These are phyloP conservation scores for Oreonectes daqikongensis DNA, from an alignment of 2,797 vertebrate species.

Conservation along the genomic window DNA sequence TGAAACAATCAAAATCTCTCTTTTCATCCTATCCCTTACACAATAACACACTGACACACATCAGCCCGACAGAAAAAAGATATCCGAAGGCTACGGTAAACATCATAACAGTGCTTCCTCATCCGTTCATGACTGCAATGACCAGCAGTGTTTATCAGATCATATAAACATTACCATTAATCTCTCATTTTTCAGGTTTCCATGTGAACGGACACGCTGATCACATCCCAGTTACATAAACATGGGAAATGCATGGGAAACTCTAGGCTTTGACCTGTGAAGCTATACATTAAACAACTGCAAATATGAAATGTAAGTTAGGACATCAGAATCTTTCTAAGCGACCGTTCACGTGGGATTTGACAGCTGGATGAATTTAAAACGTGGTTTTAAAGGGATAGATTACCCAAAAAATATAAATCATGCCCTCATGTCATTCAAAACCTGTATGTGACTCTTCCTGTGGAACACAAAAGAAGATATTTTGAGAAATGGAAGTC, in stretches of 20 bases:
- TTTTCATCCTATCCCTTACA: constrained; percentile 41
- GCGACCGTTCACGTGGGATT: neutral
- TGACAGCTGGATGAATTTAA: neutral
- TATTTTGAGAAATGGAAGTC: too few species aligned
- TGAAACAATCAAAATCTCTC: constrained; percentile 52
- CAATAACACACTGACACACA: constrained; percentile 21
- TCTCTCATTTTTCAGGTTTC: neutral
- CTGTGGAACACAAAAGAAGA: too few species aligned
- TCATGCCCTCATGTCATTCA: too few species aligned
- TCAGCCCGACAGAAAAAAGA: neutral
- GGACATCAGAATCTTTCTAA: neutral
- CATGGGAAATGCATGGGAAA: neutral
- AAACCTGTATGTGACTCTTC: too few species aligned
- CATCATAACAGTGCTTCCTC: neutral
- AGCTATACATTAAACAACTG: neutral
- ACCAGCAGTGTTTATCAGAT: constrained; percentile 20
- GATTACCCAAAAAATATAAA: too few species aligned
- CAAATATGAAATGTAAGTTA: neutral
- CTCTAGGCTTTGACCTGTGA: neutral
- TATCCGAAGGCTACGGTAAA: neutral
- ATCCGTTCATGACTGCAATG: neutral
- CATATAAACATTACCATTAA: constrained; percentile 10
- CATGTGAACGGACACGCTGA: neutral
- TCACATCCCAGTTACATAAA: constrained; percentile 1
- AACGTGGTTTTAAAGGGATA: too few species aligned